Evolutionary conservation across 2,888 invertebrate genomes (phyloP).

Genomic region (Cremastinae sp.): DNA sequence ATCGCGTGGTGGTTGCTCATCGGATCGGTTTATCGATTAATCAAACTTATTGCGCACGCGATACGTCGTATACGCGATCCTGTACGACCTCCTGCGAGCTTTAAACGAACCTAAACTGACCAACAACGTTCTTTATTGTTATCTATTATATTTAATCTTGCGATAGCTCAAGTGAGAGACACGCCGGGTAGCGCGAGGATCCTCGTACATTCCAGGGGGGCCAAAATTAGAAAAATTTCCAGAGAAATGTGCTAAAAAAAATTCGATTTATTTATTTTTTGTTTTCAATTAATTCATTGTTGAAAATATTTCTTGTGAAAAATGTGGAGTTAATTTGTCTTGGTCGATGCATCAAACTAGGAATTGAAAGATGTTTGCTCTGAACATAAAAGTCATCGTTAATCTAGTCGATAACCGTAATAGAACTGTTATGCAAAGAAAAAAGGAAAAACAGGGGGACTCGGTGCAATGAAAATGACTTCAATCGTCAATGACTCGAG

Average conservation of each 20-base stretch:
- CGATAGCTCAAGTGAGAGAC: too few relatives aligned
- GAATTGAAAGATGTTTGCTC: too few relatives aligned
- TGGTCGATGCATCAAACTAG: too few relatives aligned
- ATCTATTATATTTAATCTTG: conserved; percentile 42
- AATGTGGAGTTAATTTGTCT: too few relatives aligned
- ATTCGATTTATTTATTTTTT: too few relatives aligned
- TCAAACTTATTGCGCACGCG: conserved; percentile 41
- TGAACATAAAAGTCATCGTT: too few relatives aligned
- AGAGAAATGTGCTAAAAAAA: too few relatives aligned
- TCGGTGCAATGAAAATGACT: neutral
- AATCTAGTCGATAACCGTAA: too few relatives aligned
- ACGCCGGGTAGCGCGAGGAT: neutral
- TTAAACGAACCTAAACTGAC: conserved; percentile 48
- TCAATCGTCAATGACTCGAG: neutral
- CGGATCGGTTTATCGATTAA: conserved; percentile 50
- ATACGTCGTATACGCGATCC: neutral
- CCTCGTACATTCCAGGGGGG: neutral
- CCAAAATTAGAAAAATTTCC: conserved; percentile 15
- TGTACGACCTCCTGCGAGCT: conserved; percentile 50
- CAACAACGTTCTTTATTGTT: conserved; percentile 31
- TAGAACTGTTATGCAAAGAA: neutral
- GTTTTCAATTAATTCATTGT: too few relatives aligned
- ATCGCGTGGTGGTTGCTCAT: conserved; percentile 40
- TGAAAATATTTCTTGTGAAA: too few relatives aligned
- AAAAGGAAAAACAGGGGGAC: neutral